Conservation (phyloP, 2,888 invertebrate species). For the Harpalus rubripes region DNA sequence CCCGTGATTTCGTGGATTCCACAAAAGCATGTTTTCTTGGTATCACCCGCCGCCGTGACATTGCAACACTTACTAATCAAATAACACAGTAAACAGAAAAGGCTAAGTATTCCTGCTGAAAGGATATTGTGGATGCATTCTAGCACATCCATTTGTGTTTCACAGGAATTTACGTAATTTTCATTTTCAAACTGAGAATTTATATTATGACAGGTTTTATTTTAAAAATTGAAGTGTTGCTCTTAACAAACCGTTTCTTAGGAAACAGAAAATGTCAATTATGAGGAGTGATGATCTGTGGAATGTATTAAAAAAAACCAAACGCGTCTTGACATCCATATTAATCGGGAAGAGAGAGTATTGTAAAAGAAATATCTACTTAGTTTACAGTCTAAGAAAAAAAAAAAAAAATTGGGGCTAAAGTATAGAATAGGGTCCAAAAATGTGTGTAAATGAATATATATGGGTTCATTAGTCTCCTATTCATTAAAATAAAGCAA, state of each 20-base stretch:
- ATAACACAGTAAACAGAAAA: slow-evolving; percentile 25
- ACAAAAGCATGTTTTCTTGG: background rate
- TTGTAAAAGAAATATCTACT: no score
- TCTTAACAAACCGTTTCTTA: background rate
- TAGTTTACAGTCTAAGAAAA: no score
- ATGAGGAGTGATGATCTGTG: no score
- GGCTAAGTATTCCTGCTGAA: slow-evolving; percentile 8
- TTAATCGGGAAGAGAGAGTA: no score
- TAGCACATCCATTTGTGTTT: slow-evolving; percentile 23
- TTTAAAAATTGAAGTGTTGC: slow-evolving; percentile 14
- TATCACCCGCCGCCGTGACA: background rate
- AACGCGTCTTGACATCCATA: no score
- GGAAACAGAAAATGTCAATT: background rate
- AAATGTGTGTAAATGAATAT: no score
- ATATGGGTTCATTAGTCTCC: no score
- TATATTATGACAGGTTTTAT: slow-evolving; percentile 2
- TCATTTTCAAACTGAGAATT: slow-evolving; percentile 10
- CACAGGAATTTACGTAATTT: slow-evolving; percentile 39
- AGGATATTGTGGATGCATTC: slow-evolving; percentile 24
- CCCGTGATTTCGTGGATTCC: background rate
- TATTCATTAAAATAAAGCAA: no score
- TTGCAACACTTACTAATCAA: slow-evolving; percentile 33
- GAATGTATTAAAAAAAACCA: no score
- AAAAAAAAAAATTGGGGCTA: no score
- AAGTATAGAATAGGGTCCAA: no score